A percentile compares a stretch with the other conserved stretches of the same genome.
Conservation (phyloP, 2,888 invertebrate species). For the Labia minor region DNA sequence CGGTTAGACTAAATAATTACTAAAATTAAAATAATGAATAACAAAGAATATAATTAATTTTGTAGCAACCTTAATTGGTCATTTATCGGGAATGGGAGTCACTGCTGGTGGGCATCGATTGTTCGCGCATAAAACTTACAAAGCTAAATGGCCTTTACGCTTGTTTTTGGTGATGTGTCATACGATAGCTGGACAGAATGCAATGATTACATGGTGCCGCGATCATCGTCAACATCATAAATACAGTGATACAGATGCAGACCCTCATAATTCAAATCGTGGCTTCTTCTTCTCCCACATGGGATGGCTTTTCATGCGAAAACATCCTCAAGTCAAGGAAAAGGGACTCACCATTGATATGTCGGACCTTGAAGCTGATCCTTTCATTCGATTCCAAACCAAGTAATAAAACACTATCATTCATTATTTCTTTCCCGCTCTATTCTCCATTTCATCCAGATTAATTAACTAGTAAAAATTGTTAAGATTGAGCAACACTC, state of each 20-base stretch:
- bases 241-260: slow-evolving; percentile 60
- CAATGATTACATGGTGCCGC: slow-evolving; percentile 63
- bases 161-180: background rate
- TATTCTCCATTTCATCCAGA: too few species aligned
- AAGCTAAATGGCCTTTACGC: background rate
- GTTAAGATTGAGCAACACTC: too few species aligned
- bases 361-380: slow-evolving; percentile 62
- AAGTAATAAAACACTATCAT: slow-evolving; percentile 39
- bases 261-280: slow-evolving; percentile 66
- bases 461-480: too few species aligned
- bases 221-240: slow-evolving; percentile 76
- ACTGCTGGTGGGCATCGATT: background rate
- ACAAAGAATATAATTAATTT: background rate
- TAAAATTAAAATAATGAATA: too few species aligned
- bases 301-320: slow-evolving; percentile 70
- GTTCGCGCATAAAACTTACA: background rate
- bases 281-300: slow-evolving; percentile 84
- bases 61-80: background rate
- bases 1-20: too few species aligned
- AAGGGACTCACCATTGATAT: slow-evolving; percentile 59
- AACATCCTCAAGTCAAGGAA: slow-evolving; percentile 62
- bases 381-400: slow-evolving; percentile 62
- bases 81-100: background rate
- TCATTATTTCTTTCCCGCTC: background rate
- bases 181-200: slow-evolving; percentile 38